Base-by-base conservation (phyloP, 2,113 vertebrate genomes). In the Perognathus longimembris region DNA sequence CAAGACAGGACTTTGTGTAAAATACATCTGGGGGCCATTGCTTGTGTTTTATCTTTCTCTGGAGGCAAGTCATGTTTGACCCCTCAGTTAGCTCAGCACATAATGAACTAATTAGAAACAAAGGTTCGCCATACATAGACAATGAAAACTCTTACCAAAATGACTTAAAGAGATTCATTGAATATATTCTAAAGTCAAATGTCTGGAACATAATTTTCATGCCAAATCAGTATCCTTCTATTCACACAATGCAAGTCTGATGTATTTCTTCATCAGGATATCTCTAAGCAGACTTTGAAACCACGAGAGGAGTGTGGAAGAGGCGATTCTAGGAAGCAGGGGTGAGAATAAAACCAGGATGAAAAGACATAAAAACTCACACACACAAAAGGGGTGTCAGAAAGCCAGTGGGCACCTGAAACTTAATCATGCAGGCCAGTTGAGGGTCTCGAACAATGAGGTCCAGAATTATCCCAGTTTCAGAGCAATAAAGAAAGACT, bases 81-180 rank as follows among this genome's bases (percentile, higher is more conserved):
- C 98, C 87, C 92, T 97, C 95, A 36, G 82, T 95, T 97, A 98
- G 97, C 96, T 97, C 93, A 97, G 97, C 94, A 96, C 97, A 98
- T 98, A 97, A 98, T 98, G 97, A 97, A 98, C 97, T 96, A 97
- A 96, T 97, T 97, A 94, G 85, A 96, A 97, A 98, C 97, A 98
- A 98, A 97, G 96, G 97, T 97, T 94, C 94, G 4, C 91, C 86
- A 93, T 97, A 95, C 96, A 97, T 95, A 97, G 97, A 97, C 98
- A 98, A 98, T 97, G 96, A 97, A 98, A 97, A 96, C 95, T 93
- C 63, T 96, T 95, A 96, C 92, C 96, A 94, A 97, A 96, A 92
- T 95, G 95, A 95, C 96, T 97, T 92, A 91, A 95, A 97, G 97
- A 97, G 93, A 97, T 95, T 94, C 57, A 0, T 80, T 96, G 96